Conservation (phyloP, 2,797 vertebrate genomes). For the Megaceryle alcyon region DNA sequence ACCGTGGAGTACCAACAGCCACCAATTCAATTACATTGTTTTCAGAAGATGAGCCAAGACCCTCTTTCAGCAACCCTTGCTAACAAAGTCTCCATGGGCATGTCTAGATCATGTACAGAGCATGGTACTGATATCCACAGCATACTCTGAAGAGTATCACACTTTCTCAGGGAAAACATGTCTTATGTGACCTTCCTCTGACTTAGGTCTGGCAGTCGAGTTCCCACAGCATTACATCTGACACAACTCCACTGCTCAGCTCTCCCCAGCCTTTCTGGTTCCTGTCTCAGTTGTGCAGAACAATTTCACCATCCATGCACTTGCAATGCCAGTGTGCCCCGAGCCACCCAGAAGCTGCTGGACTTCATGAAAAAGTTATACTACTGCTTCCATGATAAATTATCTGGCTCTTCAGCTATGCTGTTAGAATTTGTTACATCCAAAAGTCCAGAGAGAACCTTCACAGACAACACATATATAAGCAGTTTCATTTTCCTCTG, state of each 20-base stretch:
- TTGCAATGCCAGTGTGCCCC: rapidly evolving
- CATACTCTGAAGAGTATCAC: not conserved
- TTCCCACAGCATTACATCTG: not conserved
- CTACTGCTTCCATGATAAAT: not conserved
- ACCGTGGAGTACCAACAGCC: not conserved
- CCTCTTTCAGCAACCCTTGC: not conserved
- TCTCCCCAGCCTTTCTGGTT: not conserved
- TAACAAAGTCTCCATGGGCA: rapidly evolving
- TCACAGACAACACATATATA: not conserved
- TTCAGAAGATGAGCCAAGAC: not conserved
- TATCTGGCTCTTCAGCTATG: not conserved
- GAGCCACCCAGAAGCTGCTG: not conserved
- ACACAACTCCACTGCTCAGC: not conserved
- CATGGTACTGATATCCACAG: not conserved
- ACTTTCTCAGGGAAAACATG: not conserved
- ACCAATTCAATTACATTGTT: not conserved
- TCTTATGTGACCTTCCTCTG: not conserved
- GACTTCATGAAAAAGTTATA: not conserved
- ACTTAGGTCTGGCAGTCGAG: not conserved
- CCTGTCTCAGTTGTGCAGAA: not conserved
- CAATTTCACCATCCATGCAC: not conserved
- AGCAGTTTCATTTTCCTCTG: not conserved
- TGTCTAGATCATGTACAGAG: not conserved
- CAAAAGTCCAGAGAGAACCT: not conserved
- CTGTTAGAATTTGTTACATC: not conserved